phyloP scores from a whole-genome alignment of 2,797 vertebrate species.

The Fundulus diaphanus region DNA sequence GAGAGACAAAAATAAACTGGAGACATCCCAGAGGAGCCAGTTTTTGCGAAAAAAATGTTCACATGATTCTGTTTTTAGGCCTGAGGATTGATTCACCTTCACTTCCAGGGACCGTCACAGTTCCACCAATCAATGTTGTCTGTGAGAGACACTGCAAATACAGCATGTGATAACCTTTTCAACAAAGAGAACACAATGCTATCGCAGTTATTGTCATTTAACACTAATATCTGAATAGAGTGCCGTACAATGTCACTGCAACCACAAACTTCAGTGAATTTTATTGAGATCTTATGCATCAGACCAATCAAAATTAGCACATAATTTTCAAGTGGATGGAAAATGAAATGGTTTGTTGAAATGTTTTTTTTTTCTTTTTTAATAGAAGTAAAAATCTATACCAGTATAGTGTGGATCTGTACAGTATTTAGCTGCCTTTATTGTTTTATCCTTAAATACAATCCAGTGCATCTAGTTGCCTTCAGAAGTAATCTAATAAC shows the following conservation, averaged over 20 bases:
- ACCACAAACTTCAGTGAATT: neutral
- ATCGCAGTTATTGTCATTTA: slow-evolving; percentile 20
- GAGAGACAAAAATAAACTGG: slow-evolving; percentile 63
- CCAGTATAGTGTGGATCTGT: neutral
- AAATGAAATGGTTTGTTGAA: neutral
- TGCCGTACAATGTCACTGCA: neutral
- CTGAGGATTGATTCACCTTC: slow-evolving; percentile 67
- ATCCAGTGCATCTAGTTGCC: neutral
- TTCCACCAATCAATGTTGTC: slow-evolving; percentile 68
- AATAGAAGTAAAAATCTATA: neutral
- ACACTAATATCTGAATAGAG: neutral
- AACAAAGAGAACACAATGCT: slow-evolving; percentile 23
- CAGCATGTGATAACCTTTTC: slow-evolving; percentile 39
- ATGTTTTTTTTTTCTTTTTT: no score
- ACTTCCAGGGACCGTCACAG: slow-evolving; percentile 55
- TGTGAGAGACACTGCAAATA: slow-evolving; percentile 52
- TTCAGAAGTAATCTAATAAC: neutral
- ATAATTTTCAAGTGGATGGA: no score
- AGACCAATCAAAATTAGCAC: neutral
- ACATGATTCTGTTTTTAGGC: slow-evolving; percentile 56
- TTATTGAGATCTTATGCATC: neutral
- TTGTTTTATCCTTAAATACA: neutral
- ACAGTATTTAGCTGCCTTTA: neutral
- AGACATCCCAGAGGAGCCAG: slow-evolving; percentile 57
- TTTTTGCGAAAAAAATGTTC: slow-evolving; percentile 64